Conservation (phyloP, 2,888 invertebrate genomes). For the Ormyrus labotus region DNA sequence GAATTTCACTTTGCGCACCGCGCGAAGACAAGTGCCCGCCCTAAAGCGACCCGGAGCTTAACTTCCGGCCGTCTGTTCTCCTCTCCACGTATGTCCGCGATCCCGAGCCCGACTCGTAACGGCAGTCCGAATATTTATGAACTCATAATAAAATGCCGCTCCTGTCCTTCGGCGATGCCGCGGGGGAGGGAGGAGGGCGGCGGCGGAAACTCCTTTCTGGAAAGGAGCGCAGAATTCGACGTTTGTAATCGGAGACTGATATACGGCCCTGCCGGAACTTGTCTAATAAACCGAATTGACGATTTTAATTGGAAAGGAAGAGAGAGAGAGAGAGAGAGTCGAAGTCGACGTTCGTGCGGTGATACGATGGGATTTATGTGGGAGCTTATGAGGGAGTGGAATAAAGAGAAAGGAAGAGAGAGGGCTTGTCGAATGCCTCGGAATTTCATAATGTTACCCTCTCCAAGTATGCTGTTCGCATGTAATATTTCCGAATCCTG, state of each 20-base stretch:
- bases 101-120: no score
- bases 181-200: background rate
- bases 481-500: no score
- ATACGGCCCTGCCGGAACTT: constrained; percentile 31
- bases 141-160: constrained; percentile 42
- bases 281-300: constrained; percentile 46
- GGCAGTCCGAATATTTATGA: constrained; percentile 33
- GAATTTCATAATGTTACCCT: background rate
- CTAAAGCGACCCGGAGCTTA: background rate
- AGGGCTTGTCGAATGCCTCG: background rate
- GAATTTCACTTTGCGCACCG: constrained; percentile 55
- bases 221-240: background rate
- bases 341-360: background rate
- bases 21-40: constrained; percentile 18
- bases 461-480: no score
- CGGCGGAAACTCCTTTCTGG: background rate
- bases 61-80: background rate
- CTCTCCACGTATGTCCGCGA: background rate
- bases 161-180: background rate
- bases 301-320: constrained; percentile 28
- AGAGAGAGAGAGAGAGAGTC: no score
- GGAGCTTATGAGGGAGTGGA: constrained; percentile 5
- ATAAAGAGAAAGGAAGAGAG: background rate
- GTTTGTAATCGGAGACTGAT: constrained; percentile 22
- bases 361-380: constrained; percentile 45